Base-by-base conservation (phyloP, 2,888 invertebrate species). In the Omphaloscelis lunosa region DNA sequence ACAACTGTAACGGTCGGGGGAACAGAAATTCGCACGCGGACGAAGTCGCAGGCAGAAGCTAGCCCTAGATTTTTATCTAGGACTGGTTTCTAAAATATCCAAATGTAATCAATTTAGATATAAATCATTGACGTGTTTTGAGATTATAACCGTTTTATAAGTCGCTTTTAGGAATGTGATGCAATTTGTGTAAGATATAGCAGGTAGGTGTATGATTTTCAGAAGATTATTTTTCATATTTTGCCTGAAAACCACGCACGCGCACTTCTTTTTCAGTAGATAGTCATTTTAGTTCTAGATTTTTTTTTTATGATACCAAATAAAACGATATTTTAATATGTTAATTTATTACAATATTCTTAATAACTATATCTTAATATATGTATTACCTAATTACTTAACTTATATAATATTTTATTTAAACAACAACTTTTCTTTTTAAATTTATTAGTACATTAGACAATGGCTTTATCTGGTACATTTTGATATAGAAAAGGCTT, bases 41-140 rank as follows among this genome's bases (percentile, higher is more conserved):
- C n/a, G n/a, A n/a, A n/a, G n/a, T n/a, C n/a, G n/a, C n/a, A n/a
- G n/a, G n/a, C n/a, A n/a, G n/a, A n/a, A n/a, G n/a, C n/a, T n/a
- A n/a, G n/a, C n/a, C n/a, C n/a, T n/a, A n/a, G n/a, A n/a, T n/a
- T n/a, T n/a, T n/a, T n/a, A n/a, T n/a, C n/a, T n/a, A n/a, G n/a
- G n/a, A n/a, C n/a, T n/a, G n/a, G n/a, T n/a, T n/a, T n/a, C n/a
- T n/a, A n/a, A n/a, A n/a, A n/a, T n/a, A n/a, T n/a, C n/a, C n/a
- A n/a, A n/a, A n/a, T n/a, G 34, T 34, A 23, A 63, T 48, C 39
- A 78, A 56, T 78, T 63, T 20, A 58, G 72, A 72, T 71, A 63
- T 15, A 58, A 20, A 77, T 51, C 56, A 51, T 29, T 63, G 39
- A 56, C 48, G 77, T 65, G 45, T 27, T 53, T 75, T 53, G 0